These are phyloP conservation scores for Andinoacara biseriatus DNA, from an alignment of 2,113 vertebrate genomes.

Conservation along the genomic window DNA sequence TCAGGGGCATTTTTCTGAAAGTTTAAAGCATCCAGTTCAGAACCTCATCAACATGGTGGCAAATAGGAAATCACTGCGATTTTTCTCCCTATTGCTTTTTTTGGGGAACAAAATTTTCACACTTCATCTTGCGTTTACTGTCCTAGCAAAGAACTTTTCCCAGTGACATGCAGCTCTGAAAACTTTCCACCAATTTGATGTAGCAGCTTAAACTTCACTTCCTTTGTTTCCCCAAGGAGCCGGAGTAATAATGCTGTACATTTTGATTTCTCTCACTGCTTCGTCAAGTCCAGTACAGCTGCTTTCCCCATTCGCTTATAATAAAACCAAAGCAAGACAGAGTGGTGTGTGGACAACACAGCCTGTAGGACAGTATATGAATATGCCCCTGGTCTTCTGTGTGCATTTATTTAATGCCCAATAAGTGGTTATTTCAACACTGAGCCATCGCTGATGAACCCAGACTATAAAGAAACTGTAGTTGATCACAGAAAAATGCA, in stretches of 20 bases:
- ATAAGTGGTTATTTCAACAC: not conserved
- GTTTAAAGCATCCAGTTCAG: not conserved
- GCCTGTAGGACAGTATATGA: not conserved
- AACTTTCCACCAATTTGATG: constrained; percentile 30
- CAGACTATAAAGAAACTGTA: not conserved
- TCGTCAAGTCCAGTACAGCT: constrained; percentile 58
- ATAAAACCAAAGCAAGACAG: constrained; percentile 25
- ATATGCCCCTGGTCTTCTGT: not conserved
- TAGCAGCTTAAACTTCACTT: not conserved
- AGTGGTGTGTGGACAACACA: constrained; percentile 22
- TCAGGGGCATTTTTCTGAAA: not conserved
- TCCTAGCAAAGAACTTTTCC: constrained; percentile 3
- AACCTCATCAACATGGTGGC: not conserved
- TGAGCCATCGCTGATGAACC: not conserved
- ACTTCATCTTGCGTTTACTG: not conserved
- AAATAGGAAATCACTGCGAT: not conserved
- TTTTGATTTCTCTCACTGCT: constrained; percentile 41
- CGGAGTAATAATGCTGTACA: constrained; percentile 30
- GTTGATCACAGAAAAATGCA: not conserved
- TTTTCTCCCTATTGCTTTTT: not conserved
- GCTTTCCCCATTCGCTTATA: constrained; percentile 57
- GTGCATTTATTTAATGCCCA: not conserved
- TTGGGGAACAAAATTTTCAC: not conserved
- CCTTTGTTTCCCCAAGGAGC: constrained; percentile 14
- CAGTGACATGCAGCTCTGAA: not conserved